Percentiles rank a stretch among this genome's conserved stretches.
Conservation (phyloP, 2,113 vertebrate species). For the Jaculus jaculus region DNA sequence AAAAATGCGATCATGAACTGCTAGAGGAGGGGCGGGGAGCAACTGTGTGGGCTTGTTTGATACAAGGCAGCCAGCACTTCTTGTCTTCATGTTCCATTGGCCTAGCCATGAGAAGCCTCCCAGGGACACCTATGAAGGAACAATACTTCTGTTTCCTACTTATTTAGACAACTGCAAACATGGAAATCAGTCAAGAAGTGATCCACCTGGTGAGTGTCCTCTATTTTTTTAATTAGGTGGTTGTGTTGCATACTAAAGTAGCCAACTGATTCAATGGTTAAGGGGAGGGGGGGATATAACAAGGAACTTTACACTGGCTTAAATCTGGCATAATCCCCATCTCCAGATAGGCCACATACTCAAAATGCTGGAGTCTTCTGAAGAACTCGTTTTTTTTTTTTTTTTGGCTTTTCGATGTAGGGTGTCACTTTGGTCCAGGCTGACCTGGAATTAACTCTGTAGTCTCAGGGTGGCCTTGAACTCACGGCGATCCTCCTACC, state of each 20-base stretch:
- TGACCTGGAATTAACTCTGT: too few relatives aligned
- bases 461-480: too few relatives aligned
- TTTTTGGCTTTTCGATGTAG: too few relatives aligned
- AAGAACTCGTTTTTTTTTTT: too few relatives aligned
- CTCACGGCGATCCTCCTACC: too few relatives aligned
- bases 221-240: conserved; percentile 33
- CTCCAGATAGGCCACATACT: background rate
- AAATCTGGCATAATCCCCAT: background rate
- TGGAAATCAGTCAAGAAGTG: background rate
- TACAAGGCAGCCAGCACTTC: conserved; percentile 73
- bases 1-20: conserved; percentile 79
- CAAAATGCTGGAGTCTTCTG: background rate
- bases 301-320: background rate
- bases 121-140: conserved; percentile 57
- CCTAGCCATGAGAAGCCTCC: conserved; percentile 22
- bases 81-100: conserved; percentile 80
- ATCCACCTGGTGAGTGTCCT: background rate
- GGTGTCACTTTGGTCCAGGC: too few relatives aligned
- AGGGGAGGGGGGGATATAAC: background rate
- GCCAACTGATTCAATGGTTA: background rate
- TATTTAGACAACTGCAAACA: conserved; percentile 51
- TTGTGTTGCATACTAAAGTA: background rate
- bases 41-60: conserved; percentile 75
- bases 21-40: conserved; percentile 76
- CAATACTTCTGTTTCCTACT: conserved; percentile 70